Evolutionary conservation across 2,113 vertebrate species (phyloP), one percentile per base, ranked within the genome.

Genomic region (Verasper variegatus): DNA sequence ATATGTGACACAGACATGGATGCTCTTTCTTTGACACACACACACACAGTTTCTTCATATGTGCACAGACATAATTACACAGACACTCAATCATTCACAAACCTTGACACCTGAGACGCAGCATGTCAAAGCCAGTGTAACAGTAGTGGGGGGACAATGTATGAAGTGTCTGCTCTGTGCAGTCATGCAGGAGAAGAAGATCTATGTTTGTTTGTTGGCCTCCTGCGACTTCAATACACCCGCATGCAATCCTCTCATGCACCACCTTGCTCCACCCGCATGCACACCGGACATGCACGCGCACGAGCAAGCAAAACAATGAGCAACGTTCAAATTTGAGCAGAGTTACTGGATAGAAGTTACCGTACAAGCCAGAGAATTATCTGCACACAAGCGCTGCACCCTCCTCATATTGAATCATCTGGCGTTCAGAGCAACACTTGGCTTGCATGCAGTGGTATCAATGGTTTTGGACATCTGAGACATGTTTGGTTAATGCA

Each of bases 101-200:
- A 71, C 68, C 20, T 18, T 61, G 76, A 80, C 74, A 79, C 73
- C 68, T 58, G 82, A 89, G 76, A 68, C 0, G 21, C 56, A 14
- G 0, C 26, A 3, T 58, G 26, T 76, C 61, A 68, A 20, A 80
- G 70, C 21, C 52, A 13, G 52, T 74, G 73, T 72, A 82, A 80
- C 71, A 40, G 24, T 62, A 85, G 79, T 78, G 31, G 26, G 45
- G 42, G 42, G 49, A 12, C 45, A 35, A 14, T 66, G 59, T 72
- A 49, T 56, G 15, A 71, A 55, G 69, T 51, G 27, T 81, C 51
- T 37, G 61, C 7, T 81, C 14, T 62, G 66, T 71, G 74, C 78
- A 68, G 63, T 63, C 83, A 76, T 54, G 70, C 61, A 67, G 35
- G 13, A 17, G 17, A 42, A n/a, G 15, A n/a, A 42, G 26, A 69